Conservation (phyloP, 2,797 vertebrate genomes). For the Sternotherus odoratus region DNA sequence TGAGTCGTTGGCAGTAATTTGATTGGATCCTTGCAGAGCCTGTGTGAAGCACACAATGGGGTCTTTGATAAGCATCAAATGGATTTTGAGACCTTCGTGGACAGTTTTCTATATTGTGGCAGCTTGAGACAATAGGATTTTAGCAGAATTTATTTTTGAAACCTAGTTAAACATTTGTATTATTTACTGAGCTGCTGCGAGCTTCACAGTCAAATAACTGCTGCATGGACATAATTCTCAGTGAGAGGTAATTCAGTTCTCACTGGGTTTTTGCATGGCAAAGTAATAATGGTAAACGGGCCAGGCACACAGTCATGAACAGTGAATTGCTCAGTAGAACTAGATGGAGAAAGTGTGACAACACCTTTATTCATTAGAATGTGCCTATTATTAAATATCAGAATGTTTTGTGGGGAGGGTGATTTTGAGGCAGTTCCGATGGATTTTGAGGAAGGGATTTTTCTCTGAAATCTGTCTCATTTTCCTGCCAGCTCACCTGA, state of each 20-base stretch:
- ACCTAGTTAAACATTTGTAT: background rate
- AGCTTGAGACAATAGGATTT: background rate
- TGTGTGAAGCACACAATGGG: too few relatives aligned
- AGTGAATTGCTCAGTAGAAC: background rate
- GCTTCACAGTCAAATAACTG: background rate
- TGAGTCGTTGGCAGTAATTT: slow-evolving; percentile 4
- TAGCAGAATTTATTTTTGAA: background rate
- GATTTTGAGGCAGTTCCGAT: background rate
- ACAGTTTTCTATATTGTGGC: background rate
- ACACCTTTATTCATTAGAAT: background rate
- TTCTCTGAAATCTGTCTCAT: background rate
- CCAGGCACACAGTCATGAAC: background rate
- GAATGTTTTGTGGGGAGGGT: background rate
- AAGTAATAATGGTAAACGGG: background rate
- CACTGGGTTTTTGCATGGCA: background rate
- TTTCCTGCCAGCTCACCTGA: background rate
- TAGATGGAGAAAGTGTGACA: background rate
- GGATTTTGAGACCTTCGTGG: background rate
- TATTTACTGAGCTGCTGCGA: background rate
- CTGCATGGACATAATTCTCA: background rate
- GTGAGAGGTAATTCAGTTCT: too few relatives aligned
- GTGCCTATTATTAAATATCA: background rate
- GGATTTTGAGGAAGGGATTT: background rate
- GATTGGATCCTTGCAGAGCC: background rate
- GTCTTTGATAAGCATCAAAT: background rate